Base-by-base conservation (phyloP, 2,113 vertebrate genomes). In the Podocnemis expansa region DNA sequence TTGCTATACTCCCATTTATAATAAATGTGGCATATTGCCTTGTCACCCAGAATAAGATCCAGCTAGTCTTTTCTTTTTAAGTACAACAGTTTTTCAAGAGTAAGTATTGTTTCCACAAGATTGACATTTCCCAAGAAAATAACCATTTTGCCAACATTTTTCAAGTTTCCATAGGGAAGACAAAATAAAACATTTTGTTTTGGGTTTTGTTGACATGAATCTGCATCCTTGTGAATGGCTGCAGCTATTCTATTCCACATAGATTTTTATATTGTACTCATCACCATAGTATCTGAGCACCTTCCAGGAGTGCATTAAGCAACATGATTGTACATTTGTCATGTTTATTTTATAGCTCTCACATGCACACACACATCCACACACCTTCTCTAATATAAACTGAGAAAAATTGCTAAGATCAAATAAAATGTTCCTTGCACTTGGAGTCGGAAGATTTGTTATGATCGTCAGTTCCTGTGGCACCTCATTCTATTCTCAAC, bases 101-200 rank as follows among this genome's bases (percentile, higher is more conserved):
- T 2, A 83, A 91, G 5, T 79, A 2, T 3, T 81, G 76, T 31
- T 80, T 91, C 79, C 78, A 29, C 10, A 94, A 94, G 92, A 78
- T 2, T 31, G 10, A 4, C 82, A 1, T 84, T 89, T 43, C 34
- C 89, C 92, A 87, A 45, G 43, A 21, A 54, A 8, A 83, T 22
- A 16, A 22, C 7, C 75, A 78, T 88, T 83, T 22, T 79, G 81
- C 47, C 2, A 1, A 83, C 43, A 70, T 45, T 93, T 95, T 88
- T 89, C 75, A 81, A 38, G 89, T 92, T 92, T 90, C 29, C 49
- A n/a, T 63, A 76, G 10, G 29, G 52, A 93, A 83, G 94, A 47
- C 4, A 38, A 95, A 95, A 90, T n/a, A 58, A 55, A 90, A 21
- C 1, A 9, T 34, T 78, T 95, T 93, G 86, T 89, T 91, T 92